These are phyloP conservation scores for Nesogale talazaci DNA, from an alignment of 2,113 vertebrate species.

Conservation along the genomic window DNA sequence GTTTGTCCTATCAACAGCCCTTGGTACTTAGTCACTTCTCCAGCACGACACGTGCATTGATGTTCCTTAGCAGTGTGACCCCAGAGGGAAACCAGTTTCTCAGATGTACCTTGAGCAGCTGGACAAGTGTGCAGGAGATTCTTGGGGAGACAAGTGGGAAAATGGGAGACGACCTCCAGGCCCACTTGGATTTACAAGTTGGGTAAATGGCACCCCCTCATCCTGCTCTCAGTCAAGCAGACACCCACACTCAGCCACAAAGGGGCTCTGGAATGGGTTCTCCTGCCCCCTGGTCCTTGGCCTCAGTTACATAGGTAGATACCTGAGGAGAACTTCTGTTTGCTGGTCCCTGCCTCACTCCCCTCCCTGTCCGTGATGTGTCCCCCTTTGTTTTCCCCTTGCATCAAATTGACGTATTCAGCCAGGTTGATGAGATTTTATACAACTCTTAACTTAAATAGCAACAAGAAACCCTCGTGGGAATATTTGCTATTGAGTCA, in stretches of 20 bases:
- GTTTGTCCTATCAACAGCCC: too few relatives aligned
- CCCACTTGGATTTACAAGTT: accelerated
- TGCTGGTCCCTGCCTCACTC: accelerated
- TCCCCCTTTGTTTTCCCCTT: background rate
- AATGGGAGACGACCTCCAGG: background rate
- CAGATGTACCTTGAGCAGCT: accelerated
- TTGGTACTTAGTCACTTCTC: too few relatives aligned
- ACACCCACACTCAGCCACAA: background rate
- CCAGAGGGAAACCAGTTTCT: background rate
- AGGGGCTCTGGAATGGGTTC: background rate
- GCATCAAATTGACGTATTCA: background rate
- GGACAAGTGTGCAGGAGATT: background rate
- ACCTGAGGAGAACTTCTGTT: background rate
- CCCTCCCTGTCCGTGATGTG: too few relatives aligned
- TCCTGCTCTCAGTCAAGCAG: background rate
- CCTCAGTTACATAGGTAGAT: too few relatives aligned
- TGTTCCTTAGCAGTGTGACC: background rate
- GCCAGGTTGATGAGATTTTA: background rate
- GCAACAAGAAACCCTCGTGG: background rate
- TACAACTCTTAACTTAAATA: background rate
- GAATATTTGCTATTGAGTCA: background rate
- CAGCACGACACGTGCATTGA: too few relatives aligned
- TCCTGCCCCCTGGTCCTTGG: background rate
- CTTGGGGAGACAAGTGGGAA: background rate
- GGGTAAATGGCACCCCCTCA: accelerated